Base-by-base conservation (phyloP, 2,888 invertebrate species). In the Polydrusus tereticollis region DNA sequence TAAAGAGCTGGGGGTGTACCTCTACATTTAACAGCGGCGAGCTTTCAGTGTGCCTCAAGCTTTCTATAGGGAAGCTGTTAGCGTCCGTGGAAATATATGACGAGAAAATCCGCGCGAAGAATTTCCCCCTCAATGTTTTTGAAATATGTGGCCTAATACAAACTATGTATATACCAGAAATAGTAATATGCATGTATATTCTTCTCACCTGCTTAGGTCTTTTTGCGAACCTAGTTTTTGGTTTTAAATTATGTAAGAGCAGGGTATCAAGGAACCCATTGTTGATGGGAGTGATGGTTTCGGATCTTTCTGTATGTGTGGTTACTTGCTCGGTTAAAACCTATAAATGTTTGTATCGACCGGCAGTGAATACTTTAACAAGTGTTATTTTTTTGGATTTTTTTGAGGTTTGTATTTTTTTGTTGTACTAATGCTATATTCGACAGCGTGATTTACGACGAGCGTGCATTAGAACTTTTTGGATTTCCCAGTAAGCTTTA, bases 271-370 rank as follows among this genome's bases (percentile, higher is more conserved):
- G 92, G 52, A 93, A 93, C 78, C 91, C 93, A 23, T 89, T 94
- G 78, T 87, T 94, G 81, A 86, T 94, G 68, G 93, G 94, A 80
- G 88, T 93, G 6, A 93, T 94, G 76, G 87, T 92, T 0, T 93
- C 94, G 0, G 95, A 95, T 85, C 88, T 94, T 74, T 86, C 93
- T 29, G 94, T 94, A 43, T 93, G 94, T 74, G 90, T 92, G n/a
- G 88, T 93, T 20, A 93, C 93, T 78, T 93, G 93, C 36, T 94
- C 94, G 0, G 87, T 93, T n/a, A 72, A 62, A 64, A 58, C 68
- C 12, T 68, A 64, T 18, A 38, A 47, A 7, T 23, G 16, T 50
- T 45, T 72, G 38, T 66, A 63, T 29, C 38, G 38, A 4, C 8
- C 68, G 1, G 20, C 20, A 1, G 20, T 64, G 18, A 20, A 14